phyloP scores from a whole-genome alignment of 53 echinoderm and acorn worm genomes.

The Hippasteria phrygiana region DNA sequence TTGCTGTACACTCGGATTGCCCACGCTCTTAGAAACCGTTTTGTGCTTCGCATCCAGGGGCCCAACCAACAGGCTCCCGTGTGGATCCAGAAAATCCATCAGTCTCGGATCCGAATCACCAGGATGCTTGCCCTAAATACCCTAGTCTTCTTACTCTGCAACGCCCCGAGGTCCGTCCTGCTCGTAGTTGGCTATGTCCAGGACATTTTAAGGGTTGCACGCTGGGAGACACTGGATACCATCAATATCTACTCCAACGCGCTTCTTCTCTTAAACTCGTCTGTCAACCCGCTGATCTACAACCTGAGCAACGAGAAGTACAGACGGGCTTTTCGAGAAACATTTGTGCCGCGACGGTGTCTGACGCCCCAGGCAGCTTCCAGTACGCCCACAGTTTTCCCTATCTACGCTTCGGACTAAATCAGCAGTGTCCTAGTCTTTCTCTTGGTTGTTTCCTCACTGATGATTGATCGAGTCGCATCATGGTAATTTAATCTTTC shows the following conservation, averaged over 20 bases:
- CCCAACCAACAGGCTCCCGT: not conserved
- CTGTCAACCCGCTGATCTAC: slow-evolving; percentile 14
- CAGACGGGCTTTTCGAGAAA: slow-evolving; percentile 15
- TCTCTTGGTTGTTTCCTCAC: too few species aligned
- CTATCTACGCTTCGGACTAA: too few species aligned
- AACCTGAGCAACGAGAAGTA: slow-evolving; percentile 4
- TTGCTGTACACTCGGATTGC: not conserved
- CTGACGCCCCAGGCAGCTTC: too few species aligned
- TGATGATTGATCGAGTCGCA: too few species aligned
- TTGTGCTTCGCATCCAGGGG: not conserved
- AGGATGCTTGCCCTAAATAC: not conserved
- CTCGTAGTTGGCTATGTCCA: not conserved
- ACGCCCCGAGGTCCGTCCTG: not conserved
- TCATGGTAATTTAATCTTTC: too few species aligned
- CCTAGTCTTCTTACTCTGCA: not conserved
- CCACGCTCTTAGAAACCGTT: not conserved
- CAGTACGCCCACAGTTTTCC: too few species aligned
- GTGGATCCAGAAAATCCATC: not conserved
- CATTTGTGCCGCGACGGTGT: not conserved
- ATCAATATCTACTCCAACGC: not conserved
- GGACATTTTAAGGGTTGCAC: not conserved
- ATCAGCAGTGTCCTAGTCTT: too few species aligned
- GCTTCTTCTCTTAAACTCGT: not conserved
- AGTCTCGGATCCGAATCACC: not conserved
- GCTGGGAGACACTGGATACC: not conserved